Conservation (phyloP, 2,797 vertebrate genomes). For the Varecia variegata region DNA sequence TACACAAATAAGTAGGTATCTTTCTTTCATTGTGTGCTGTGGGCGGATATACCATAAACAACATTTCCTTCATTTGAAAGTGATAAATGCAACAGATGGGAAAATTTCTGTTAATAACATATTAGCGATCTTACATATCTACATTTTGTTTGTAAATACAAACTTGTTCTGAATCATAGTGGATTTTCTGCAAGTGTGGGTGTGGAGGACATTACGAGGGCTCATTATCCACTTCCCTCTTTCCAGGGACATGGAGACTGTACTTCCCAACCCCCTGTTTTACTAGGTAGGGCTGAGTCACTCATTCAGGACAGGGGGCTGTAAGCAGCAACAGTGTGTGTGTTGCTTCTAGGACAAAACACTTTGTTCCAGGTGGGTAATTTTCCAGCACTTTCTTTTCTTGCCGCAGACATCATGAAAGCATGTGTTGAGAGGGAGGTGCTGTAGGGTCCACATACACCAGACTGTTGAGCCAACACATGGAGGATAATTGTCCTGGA, state of each 20-base stretch:
- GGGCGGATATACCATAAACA: constrained; percentile 33
- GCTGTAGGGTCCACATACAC: neutral
- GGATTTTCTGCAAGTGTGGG: neutral
- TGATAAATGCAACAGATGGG: constrained; percentile 57
- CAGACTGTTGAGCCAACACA: neutral
- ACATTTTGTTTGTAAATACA: constrained; percentile 50
- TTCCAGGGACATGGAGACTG: neutral
- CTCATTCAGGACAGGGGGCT: neutral
- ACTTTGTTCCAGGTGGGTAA: neutral
- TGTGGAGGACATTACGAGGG: neutral
- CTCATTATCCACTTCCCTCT: neutral
- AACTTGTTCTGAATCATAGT: constrained; percentile 20
- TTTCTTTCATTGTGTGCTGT: constrained; percentile 36
- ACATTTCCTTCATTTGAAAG: constrained; percentile 52
- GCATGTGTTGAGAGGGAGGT: neutral
- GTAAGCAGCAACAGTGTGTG: neutral
- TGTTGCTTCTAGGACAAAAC: neutral
- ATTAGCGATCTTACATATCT: constrained; percentile 38
- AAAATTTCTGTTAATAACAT: constrained; percentile 19
- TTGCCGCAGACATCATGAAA: neutral
- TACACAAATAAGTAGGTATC: constrained; percentile 41
- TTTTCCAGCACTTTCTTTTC: neutral
- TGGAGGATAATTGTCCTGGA: neutral
- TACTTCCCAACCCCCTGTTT: neutral
- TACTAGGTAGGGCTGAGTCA: neutral